Evolutionary conservation across 2,888 invertebrate species (phyloP).

Genomic region (Caenorhabditis sp.): DNA sequence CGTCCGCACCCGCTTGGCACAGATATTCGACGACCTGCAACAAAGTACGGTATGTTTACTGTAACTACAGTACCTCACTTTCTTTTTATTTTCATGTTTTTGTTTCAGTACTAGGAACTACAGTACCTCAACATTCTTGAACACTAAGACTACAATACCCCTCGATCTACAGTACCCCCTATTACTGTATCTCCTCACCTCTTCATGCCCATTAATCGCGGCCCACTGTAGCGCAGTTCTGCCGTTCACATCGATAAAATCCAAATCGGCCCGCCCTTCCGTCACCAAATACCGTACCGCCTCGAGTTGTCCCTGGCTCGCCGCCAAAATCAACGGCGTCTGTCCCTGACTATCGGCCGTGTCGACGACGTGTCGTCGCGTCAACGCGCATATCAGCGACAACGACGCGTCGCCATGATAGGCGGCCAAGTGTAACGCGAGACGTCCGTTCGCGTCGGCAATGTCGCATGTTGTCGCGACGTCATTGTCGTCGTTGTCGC

Average conservation of each 20-base stretch:
- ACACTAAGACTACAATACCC: too few relatives aligned
- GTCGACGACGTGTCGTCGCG: conserved; percentile 22
- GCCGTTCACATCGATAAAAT: conserved; percentile 53
- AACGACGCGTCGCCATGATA: conserved; percentile 76
- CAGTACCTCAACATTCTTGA: too few relatives aligned
- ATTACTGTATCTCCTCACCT: too few relatives aligned
- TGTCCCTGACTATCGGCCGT: conserved; percentile 37
- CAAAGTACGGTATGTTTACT: too few relatives aligned
- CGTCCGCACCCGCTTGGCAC: conserved; percentile 51
- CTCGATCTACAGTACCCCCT: too few relatives aligned
- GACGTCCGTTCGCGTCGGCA: conserved; percentile 56
- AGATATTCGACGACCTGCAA: conserved; percentile 53
- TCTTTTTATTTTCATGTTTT: too few relatives aligned
- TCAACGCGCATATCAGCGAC: conserved; percentile 37
- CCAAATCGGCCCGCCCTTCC: conserved; percentile 43
- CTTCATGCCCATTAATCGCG: conserved; percentile 49
- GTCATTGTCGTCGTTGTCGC: too few relatives aligned
- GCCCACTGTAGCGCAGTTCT: conserved; percentile 57
- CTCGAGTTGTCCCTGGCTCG: conserved; percentile 52
- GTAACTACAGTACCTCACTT: too few relatives aligned
- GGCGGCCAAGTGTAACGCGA: conserved; percentile 53
- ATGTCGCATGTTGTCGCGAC: too few relatives aligned
- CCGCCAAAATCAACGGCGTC: conserved; percentile 57
- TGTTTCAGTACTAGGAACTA: too few relatives aligned
- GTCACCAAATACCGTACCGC: conserved; percentile 43